Evolutionary conservation across 2,797 vertebrate species (phyloP).

Genomic region (Sarcophilus harrisii): DNA sequence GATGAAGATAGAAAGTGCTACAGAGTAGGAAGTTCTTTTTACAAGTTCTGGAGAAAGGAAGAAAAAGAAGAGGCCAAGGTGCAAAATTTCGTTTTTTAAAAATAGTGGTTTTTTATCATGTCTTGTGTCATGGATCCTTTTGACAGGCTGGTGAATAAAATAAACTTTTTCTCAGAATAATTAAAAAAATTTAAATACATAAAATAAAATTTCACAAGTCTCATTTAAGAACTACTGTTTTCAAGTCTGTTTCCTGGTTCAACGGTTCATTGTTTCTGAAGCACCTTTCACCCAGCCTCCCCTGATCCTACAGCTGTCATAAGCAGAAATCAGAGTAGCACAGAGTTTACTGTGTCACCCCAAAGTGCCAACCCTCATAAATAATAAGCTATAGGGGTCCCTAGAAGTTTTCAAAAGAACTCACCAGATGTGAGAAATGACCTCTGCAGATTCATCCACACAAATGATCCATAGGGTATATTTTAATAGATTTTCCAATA

Average conservation of each 20-base stretch:
- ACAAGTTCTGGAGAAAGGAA: background rate
- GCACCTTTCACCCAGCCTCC: background rate
- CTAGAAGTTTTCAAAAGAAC: background rate
- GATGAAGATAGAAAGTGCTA: background rate
- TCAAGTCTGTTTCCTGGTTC: background rate
- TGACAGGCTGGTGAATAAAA: background rate
- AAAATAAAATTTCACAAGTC: background rate
- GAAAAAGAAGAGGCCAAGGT: background rate
- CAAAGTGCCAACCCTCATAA: background rate
- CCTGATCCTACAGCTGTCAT: background rate
- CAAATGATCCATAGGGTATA: background rate
- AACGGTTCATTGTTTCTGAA: background rate
- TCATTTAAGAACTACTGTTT: background rate
- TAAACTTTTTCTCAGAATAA: background rate
- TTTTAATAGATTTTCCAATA: background rate
- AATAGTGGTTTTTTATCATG: background rate
- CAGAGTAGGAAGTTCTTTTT: background rate
- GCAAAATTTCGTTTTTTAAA: background rate
- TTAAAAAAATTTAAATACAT: background rate
- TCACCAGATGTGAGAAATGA: background rate
- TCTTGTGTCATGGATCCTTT: background rate
- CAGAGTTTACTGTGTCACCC: background rate
- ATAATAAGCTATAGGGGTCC: background rate
- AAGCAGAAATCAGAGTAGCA: background rate
- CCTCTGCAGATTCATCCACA: background rate